Evolutionary conservation across 2,888 invertebrate species (phyloP).

Genomic region (Lydus trimaculatus): DNA sequence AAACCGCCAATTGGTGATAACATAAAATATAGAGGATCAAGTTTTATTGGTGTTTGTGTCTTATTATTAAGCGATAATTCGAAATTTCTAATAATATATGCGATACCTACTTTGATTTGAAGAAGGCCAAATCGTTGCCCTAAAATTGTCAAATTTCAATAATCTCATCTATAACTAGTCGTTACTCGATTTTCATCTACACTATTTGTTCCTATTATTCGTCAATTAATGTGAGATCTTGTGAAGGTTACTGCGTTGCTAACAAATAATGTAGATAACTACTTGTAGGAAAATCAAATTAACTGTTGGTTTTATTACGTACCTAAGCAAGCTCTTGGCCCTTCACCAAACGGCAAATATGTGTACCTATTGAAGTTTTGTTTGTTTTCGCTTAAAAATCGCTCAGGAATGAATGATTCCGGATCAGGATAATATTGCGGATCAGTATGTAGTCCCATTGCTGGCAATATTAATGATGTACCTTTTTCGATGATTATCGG

Average conservation of each 20-base stretch:
- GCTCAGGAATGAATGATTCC: slow-evolving; percentile 36
- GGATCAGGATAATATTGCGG: slow-evolving; percentile 37
- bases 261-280: too few relatives aligned
- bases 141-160: slow-evolving; percentile 23
- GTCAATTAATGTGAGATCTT: too few relatives aligned
- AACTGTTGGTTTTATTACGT: too few relatives aligned
- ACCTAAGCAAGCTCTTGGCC: slow-evolving; percentile 50
- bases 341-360: slow-evolving; percentile 49
- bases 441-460: slow-evolving; percentile 36
- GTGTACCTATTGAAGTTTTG: slow-evolving; percentile 41
- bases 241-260: too few relatives aligned
- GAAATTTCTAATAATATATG: slow-evolving; percentile 49
- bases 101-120: slow-evolving; percentile 54
- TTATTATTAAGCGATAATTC: slow-evolving; percentile 45
- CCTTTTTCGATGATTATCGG: slow-evolving; percentile 33
- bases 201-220: too few relatives aligned
- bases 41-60: slow-evolving; percentile 41
- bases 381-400: slow-evolving; percentile 46
- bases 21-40: slow-evolving; percentile 41
- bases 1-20: slow-evolving; percentile 42
- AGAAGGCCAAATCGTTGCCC: slow-evolving; percentile 35
- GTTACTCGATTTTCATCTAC: too few relatives aligned
- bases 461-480: slow-evolving; percentile 35
- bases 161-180: too few relatives aligned
- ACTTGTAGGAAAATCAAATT: too few relatives aligned